These are phyloP conservation scores for Drosophila mulleri DNA, from an alignment of 2,888 invertebrate species.

Conservation along the genomic window DNA sequence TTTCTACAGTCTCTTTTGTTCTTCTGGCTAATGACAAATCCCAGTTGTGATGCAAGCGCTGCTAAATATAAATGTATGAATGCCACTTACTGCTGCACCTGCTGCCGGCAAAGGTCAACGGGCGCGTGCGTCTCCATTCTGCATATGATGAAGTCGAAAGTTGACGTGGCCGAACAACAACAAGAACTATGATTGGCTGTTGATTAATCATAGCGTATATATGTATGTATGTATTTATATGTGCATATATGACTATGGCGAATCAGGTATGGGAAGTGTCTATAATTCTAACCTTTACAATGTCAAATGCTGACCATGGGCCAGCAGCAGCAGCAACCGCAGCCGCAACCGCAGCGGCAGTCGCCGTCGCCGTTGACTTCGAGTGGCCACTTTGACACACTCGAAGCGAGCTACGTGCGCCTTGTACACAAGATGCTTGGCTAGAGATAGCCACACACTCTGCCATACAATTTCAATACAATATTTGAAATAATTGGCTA, in stretches of 20 bases:
- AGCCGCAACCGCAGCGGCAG: not conserved
- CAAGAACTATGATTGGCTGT: slow-evolving; percentile 18
- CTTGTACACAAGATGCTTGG: slow-evolving; percentile 64
- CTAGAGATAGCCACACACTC: slow-evolving; percentile 67
- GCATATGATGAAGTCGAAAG: slow-evolving; percentile 45
- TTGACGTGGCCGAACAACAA: slow-evolving; percentile 64
- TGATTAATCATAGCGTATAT: slow-evolving; percentile 58
- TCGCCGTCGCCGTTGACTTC: slow-evolving; percentile 44
- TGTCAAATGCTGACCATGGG: slow-evolving; percentile 61
- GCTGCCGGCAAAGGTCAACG: slow-evolving; percentile 62
- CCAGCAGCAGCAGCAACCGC: slow-evolving; percentile 17
- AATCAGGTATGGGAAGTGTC: slow-evolving; percentile 47
- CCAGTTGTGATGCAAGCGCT: slow-evolving; percentile 45
- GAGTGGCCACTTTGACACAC: slow-evolving; percentile 62
- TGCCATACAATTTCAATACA: slow-evolving; percentile 81
- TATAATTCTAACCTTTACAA: slow-evolving; percentile 39
- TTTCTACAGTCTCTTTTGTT: slow-evolving; percentile 1
- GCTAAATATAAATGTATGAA: slow-evolving; percentile 49
- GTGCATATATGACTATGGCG: slow-evolving; percentile 60
- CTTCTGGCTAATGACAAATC: slow-evolving; percentile 38
- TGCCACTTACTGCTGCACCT: slow-evolving; percentile 46
- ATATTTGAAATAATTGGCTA: slow-evolving; percentile 83
- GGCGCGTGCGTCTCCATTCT: slow-evolving; percentile 64
- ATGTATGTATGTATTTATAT: not conserved
- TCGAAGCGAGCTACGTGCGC: slow-evolving; percentile 51